Conservation (phyloP, 2,888 invertebrate species). For the Oscheius sp. region DNA sequence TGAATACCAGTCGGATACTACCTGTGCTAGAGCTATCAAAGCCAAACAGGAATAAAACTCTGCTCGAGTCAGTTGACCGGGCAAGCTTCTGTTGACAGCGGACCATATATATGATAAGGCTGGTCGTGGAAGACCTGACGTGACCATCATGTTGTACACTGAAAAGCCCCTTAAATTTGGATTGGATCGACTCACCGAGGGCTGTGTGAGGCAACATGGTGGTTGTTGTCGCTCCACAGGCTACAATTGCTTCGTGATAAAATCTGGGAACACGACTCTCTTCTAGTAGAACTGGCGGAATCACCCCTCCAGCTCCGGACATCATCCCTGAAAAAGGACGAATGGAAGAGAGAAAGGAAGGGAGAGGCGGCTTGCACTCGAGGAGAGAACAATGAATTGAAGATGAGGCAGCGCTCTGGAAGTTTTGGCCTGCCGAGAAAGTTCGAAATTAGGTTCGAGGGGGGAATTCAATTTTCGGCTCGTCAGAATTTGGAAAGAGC, state of each 20-base stretch:
- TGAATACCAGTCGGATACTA: conserved; percentile 46
- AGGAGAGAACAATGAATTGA: conserved; percentile 6
- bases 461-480: conserved; percentile 17
- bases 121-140: conserved; percentile 75
- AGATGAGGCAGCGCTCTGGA: neutral
- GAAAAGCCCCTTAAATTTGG: conserved; percentile 41
- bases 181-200: conserved; percentile 42
- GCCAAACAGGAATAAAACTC: conserved; percentile 77
- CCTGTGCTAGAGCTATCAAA: conserved; percentile 76
- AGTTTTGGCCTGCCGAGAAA: neutral
- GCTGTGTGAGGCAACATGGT: conserved; percentile 62
- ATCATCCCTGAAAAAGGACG: conserved; percentile 47
- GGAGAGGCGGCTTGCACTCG: neutral
- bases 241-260: conserved; percentile 64
- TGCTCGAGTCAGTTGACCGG: conserved; percentile 75
- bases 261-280: conserved; percentile 66
- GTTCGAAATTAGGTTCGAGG: neutral
- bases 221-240: conserved; percentile 62
- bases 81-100: conserved; percentile 75
- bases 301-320: conserved; percentile 62
- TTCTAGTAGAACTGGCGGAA: conserved; percentile 67
- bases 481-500: neutral
- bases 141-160: conserved; percentile 76
- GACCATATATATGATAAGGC: conserved; percentile 76
- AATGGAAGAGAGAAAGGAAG: neutral